Conservation (phyloP, 2,888 invertebrate species). For the Phortica okadai region DNA sequence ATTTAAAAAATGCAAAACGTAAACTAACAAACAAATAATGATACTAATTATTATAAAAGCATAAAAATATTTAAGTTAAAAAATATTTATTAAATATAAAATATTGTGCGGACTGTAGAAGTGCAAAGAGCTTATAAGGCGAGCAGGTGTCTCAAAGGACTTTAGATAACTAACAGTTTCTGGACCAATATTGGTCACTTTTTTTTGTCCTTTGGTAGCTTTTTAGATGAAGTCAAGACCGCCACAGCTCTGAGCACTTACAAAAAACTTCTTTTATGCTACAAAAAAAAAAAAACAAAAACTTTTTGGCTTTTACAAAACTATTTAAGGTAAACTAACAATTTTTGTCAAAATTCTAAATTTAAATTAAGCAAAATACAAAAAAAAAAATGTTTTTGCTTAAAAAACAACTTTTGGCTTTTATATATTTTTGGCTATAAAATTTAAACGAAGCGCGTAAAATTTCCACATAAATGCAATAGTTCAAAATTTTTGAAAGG, state of each 20-base stretch:
- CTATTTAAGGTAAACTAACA: conserved; percentile 12
- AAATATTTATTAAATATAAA: background rate
- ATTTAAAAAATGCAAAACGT: background rate
- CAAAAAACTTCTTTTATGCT: background rate
- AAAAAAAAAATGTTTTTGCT: conserved; percentile 19
- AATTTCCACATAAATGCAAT: conserved; percentile 69
- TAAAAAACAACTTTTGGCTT: conserved; percentile 51
- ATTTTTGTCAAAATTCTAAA: conserved; percentile 32
- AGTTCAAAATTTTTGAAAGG: conserved; percentile 62
- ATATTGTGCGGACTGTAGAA: too few species aligned
- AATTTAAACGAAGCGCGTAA: conserved; percentile 62
- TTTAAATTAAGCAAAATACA: conserved; percentile 12
- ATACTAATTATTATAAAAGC: conserved; percentile 17
- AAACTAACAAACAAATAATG: conserved; percentile 9
- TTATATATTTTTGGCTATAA: conserved; percentile 66
- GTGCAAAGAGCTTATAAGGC: too few species aligned
- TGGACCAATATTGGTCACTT: too few species aligned
- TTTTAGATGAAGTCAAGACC: too few species aligned
- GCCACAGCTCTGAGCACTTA: background rate
- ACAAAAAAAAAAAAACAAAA: conserved; percentile 35
- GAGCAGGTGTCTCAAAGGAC: too few species aligned
- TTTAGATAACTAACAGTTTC: too few species aligned
- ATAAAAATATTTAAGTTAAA: conserved; percentile 32
- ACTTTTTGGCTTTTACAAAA: conserved; percentile 64
- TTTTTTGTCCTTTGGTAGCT: too few species aligned